Evolutionary conservation across 30 jellyfish, hydroid and myxozoan species (phyloP).

Genomic region (Aurelia sp.): DNA sequence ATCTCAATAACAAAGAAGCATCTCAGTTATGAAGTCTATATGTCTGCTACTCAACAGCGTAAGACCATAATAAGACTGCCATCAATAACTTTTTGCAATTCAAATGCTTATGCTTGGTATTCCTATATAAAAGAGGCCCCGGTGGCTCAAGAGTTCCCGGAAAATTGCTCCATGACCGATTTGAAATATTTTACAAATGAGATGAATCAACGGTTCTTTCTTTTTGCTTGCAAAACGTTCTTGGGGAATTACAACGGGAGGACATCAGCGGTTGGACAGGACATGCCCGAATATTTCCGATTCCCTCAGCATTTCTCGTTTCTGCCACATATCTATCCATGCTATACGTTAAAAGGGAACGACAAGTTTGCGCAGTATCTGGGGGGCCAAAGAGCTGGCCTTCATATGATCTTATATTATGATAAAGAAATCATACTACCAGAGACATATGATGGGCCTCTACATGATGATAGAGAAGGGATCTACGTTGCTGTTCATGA

Average conservation of each 20-base stretch:
- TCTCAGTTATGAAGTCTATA: neutral
- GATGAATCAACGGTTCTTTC: neutral
- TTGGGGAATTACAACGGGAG: neutral
- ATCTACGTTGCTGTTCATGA: constrained; percentile 19
- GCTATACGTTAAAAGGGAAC: constrained; percentile 25
- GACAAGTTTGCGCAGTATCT: neutral
- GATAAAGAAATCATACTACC: neutral
- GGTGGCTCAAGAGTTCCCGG: constrained; percentile 23
- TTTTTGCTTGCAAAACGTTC: constrained; percentile 1
- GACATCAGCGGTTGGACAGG: neutral
- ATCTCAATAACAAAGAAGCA: neutral
- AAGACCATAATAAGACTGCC: neutral
- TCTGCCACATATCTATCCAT: constrained; percentile 28
- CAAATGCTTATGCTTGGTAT: neutral
- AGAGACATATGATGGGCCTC: neutral
- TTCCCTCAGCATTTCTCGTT: constrained; percentile 30
- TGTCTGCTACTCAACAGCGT: neutral
- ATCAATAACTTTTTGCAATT: constrained; percentile 29
- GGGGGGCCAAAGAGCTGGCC: constrained; percentile 5
- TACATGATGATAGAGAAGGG: constrained; percentile 14
- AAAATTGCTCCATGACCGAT: constrained; percentile 21
- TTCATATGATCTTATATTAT: constrained; percentile 11
- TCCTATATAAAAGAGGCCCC: neutral
- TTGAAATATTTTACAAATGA: constrained; percentile 9
- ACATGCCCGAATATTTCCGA: neutral